Conservation (phyloP, 1,140 invertebrate genomes). For the Mizuhopecten yessoensis region DNA sequence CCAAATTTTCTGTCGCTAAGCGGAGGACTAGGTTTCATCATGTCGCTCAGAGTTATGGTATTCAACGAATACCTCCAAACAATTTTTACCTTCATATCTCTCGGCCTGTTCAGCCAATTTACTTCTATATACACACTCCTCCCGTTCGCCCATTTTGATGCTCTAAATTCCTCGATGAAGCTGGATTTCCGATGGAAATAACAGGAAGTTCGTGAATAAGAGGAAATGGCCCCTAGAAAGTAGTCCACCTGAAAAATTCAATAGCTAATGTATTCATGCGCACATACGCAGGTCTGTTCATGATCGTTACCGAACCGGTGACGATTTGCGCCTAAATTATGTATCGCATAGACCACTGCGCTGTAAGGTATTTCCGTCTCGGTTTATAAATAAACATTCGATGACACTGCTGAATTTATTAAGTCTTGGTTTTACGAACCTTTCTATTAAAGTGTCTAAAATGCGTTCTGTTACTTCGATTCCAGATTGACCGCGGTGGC, state of each 20-base stretch:
- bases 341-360: neutral
- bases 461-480: too few species aligned
- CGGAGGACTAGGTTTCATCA: conserved; percentile 31
- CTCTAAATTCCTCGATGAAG: conserved; percentile 33
- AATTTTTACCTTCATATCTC: conserved; percentile 26
- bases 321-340: conserved; percentile 38
- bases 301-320: neutral
- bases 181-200: conserved; percentile 26
- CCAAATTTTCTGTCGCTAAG: conserved; percentile 32
- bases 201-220: conserved; percentile 26
- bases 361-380: neutral
- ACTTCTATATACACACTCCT: neutral
- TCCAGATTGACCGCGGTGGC: too few species aligned
- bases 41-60: conserved; percentile 11
- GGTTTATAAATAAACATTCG: neutral
- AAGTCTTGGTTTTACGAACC: too few species aligned
- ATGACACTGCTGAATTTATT: neutral
- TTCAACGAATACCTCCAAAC: neutral
- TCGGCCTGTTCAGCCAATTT: conserved; percentile 36
- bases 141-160: conserved; percentile 4
- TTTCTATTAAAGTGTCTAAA: too few species aligned
- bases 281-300: conserved; percentile 15
- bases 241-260: conserved; percentile 27
- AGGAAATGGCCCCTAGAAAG: conserved; percentile 37
- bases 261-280: conserved; percentile 27